A percentile compares a stretch with the other conserved stretches of the same genome.
phyloP scores from a whole-genome alignment of 2,888 invertebrate species.

The Apantesis nais region DNA sequence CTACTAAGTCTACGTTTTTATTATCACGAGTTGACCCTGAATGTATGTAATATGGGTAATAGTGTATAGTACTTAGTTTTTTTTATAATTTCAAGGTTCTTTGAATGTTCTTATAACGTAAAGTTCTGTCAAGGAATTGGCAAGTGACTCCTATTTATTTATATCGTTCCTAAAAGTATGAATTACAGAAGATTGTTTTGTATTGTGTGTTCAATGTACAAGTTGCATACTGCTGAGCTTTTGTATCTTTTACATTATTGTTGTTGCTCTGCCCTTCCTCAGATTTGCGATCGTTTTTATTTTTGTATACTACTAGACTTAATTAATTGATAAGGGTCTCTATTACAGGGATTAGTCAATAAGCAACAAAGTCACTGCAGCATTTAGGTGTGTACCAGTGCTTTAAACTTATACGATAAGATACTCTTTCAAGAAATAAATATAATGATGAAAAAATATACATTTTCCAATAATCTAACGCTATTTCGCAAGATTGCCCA shows the following conservation, averaged over 20 bases:
- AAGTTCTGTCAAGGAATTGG: neutral
- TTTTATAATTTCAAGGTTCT: constrained; percentile 1
- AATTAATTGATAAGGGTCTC: too few species aligned
- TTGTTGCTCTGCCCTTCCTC: neutral
- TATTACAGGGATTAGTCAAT: too few species aligned
- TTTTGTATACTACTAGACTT: neutral
- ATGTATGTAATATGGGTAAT: neutral
- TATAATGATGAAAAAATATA: too few species aligned
- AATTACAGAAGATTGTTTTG: neutral
- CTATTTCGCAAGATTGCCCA: too few species aligned
- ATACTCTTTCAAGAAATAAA: too few species aligned
- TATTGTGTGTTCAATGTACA: neutral
- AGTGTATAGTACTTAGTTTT: neutral
- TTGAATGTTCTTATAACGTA: neutral
- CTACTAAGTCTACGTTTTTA: neutral
- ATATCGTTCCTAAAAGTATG: neutral
- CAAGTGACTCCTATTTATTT: neutral
- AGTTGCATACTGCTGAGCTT: neutral
- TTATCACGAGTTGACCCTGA: neutral
- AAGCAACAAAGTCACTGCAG: too few species aligned
- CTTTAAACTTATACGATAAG: too few species aligned
- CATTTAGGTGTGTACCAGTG: too few species aligned
- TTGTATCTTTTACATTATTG: neutral
- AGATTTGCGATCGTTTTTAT: neutral
- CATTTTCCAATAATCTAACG: too few species aligned